Percentiles rank a stretch among this genome's conserved stretches.
Conservation (phyloP, 2,888 invertebrate genomes). For the Drosophila austrosaltans region DNA sequence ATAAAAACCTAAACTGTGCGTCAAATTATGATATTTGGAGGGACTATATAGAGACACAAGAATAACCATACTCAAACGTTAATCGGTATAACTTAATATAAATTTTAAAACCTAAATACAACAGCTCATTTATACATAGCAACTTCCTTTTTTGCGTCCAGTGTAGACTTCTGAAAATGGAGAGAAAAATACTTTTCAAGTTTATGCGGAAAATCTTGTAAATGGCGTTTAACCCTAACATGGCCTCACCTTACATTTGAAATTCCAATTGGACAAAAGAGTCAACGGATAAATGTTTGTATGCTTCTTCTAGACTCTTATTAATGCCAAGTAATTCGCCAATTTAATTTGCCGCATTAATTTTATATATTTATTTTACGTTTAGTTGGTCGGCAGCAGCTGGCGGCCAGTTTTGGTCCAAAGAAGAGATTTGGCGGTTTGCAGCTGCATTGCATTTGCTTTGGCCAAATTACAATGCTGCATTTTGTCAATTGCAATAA, state of each 20-base stretch:
- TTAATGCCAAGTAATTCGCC: constrained; percentile 65
- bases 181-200: background rate
- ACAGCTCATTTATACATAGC: no score
- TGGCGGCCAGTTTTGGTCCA: background rate
- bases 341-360: constrained; percentile 68
- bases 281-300: background rate
- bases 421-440: background rate
- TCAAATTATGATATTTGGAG: no score
- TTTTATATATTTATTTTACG: constrained; percentile 28
- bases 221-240: background rate
- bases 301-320: constrained; percentile 28
- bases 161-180: background rate
- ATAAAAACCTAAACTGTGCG: no score
- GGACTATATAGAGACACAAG: no score
- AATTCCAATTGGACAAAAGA: background rate
- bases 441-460: constrained; percentile 6
- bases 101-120: no score
- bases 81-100: background rate
- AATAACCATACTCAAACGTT: no score
- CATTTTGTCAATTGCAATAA: constrained; percentile 78
- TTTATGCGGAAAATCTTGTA: background rate
- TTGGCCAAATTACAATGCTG: constrained; percentile 19
- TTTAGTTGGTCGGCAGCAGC: constrained; percentile 18
- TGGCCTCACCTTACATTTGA: constrained; percentile 4
- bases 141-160: background rate